A percentile compares a stretch with the other conserved stretches of the same genome.
Conservation (phyloP, 2,113 vertebrate genomes). For the Aix galericulata region DNA sequence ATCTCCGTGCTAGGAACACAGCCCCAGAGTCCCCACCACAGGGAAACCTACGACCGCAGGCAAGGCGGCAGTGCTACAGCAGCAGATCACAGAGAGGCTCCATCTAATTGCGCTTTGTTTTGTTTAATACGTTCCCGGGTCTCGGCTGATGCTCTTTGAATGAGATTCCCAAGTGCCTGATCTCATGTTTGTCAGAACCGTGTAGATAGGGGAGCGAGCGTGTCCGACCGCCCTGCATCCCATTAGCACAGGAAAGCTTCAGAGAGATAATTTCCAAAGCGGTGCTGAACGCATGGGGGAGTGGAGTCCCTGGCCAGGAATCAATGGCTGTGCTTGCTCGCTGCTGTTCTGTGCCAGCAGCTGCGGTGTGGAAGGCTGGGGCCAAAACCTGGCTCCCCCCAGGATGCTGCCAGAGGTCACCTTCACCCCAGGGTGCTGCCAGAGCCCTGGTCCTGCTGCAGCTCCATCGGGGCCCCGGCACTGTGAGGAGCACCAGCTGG, state of each 20-base stretch:
- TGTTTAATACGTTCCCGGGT: not conserved
- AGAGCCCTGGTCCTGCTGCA: too few species aligned
- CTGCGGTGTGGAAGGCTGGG: too few species aligned
- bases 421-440: too few species aligned
- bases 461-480: too few species aligned
- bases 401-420: too few species aligned
- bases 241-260: not conserved
- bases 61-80: not conserved
- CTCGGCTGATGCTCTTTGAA: not conserved
- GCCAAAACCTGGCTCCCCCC: too few species aligned
- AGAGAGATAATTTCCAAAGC: not conserved
- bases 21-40: not conserved
- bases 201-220: not conserved
- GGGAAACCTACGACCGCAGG: not conserved
- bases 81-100: not conserved
- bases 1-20: not conserved
- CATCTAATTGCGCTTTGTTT: fast-evolving
- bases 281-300: not conserved
- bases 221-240: not conserved
- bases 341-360: too few species aligned
- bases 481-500: too few species aligned
- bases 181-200: not conserved
- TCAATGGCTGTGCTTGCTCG: too few species aligned
- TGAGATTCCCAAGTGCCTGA: not conserved
- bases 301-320: too few species aligned